A percentile compares a stretch with the other conserved stretches of the same genome.
phyloP scores from a whole-genome alignment of 2,797 vertebrate species.

The Microtus californicus region DNA sequence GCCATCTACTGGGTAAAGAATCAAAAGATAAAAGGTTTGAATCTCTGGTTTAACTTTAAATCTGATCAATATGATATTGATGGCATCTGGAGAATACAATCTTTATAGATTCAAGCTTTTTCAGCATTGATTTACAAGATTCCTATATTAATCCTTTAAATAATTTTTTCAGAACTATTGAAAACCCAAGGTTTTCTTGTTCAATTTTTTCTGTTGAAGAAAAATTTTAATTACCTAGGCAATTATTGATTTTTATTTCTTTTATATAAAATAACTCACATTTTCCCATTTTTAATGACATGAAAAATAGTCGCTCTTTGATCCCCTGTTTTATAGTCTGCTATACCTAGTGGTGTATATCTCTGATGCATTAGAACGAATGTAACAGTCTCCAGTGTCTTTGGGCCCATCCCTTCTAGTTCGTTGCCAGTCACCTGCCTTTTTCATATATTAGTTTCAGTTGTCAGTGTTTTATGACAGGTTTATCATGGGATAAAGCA shows the following conservation, averaged over 20 bases:
- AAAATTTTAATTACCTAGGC: conserved; percentile 1
- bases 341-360: not conserved
- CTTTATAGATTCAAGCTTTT: conserved; percentile 45
- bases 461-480: not conserved
- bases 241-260: not conserved
- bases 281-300: not conserved
- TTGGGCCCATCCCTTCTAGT: not conserved
- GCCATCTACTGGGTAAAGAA: not conserved
- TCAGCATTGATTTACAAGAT: conserved; percentile 9
- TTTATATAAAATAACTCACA: conserved; percentile 10
- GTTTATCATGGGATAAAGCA: not conserved
- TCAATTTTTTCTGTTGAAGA: conserved; percentile 5
- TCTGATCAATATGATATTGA: not conserved
- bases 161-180: conserved; percentile 35
- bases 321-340: not conserved
- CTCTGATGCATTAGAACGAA: not conserved
- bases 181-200: not conserved
- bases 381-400: not conserved
- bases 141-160: not conserved
- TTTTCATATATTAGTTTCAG: not conserved
- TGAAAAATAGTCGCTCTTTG: conserved; percentile 37
- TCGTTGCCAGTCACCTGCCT: not conserved
- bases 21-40: conserved; percentile 7
- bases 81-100: not conserved
- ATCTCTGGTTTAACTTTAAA: conserved; percentile 34